Base-by-base conservation (phyloP, 2,888 invertebrate genomes). In the Athripsodes cinereus region DNA sequence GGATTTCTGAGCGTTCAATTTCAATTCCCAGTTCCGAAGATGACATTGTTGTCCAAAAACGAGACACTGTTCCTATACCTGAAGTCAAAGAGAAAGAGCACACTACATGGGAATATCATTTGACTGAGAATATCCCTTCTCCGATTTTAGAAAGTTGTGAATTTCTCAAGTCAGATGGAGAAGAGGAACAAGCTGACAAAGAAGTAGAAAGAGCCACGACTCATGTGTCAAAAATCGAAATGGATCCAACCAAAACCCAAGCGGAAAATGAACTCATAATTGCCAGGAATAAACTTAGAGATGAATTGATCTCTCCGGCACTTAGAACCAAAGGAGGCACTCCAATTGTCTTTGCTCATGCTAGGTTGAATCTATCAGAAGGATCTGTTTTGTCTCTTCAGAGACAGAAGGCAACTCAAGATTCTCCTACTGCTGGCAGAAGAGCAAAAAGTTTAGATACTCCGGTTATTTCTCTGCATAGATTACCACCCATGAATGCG, bases 371-470 rank as follows among this genome's bases (percentile, higher is more conserved):
- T 68, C 75, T 92, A 2, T 92, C 92, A 0, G 92, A 92, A 74
- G 92, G 92, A 0, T 91, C 92, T 13, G 88, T 86, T 5, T 85
- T 88, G 66, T 83, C 88, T 1, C 70, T 90, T 34, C 87, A 90
- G 69, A 83, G 89, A 50, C 89, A 91, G 71, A 86, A 86, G 67
- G 87, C 89, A 6, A 81, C 86, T 0, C 86, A 84, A 66, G 81
- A 83, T 63, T 90, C 90, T 0, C 90, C 90, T 2, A 84, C 86
- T 6, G 74, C 86, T 2, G 86, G 88, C 56, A 80, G 92, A 53
- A 79, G 91, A 66, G 88, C 92, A 1, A 91, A 92, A 72, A 92
- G 92, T 59, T 77, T 92, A 64, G 92, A 92, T 67, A 87, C 91
- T 2, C 89, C 92, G 1, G 86, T 92, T 20, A 90, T 92, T 67